A percentile compares a stretch with the other conserved stretches of the same genome.
phyloP scores from a whole-genome alignment of 2,113 vertebrate species.

The Cygnus atratus region DNA sequence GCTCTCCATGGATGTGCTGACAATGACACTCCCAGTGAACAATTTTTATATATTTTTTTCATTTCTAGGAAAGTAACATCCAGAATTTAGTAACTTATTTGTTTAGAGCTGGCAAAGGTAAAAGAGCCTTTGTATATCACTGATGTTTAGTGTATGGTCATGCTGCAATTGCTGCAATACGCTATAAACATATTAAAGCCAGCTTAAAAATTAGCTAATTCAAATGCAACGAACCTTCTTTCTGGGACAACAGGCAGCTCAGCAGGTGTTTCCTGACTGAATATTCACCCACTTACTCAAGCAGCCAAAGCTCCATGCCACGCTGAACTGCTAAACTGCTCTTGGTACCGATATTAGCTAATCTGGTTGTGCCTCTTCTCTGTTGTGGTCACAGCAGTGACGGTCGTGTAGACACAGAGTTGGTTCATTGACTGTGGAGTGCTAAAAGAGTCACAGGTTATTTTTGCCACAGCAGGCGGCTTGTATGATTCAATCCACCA shows the following conservation, averaged over 20 bases:
- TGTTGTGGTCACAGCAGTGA: neutral
- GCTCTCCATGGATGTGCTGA: neutral
- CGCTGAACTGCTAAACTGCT: neutral
- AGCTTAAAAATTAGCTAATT: neutral
- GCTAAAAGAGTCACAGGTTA: neutral
- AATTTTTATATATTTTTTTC: neutral
- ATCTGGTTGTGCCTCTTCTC: neutral
- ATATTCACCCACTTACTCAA: neutral
- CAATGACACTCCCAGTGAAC: neutral
- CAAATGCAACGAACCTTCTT: neutral
- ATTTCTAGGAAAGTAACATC: neutral
- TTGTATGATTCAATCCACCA: neutral
- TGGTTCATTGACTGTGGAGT: neutral
- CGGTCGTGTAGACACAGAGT: neutral
- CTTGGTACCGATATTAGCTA: neutral
- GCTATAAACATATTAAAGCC: neutral
- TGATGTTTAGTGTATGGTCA: neutral
- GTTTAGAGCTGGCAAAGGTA: neutral
- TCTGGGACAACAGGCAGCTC: neutral
- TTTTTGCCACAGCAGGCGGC: slow-evolving; percentile 26
- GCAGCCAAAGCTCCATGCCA: neutral
- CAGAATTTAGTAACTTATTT: neutral
- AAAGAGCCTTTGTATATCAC: neutral
- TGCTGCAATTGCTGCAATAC: neutral
- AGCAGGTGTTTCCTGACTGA: neutral